These are phyloP conservation scores for Troglohyphantes excavatus DNA, from an alignment of 2,888 invertebrate genomes.

Conservation along the genomic window DNA sequence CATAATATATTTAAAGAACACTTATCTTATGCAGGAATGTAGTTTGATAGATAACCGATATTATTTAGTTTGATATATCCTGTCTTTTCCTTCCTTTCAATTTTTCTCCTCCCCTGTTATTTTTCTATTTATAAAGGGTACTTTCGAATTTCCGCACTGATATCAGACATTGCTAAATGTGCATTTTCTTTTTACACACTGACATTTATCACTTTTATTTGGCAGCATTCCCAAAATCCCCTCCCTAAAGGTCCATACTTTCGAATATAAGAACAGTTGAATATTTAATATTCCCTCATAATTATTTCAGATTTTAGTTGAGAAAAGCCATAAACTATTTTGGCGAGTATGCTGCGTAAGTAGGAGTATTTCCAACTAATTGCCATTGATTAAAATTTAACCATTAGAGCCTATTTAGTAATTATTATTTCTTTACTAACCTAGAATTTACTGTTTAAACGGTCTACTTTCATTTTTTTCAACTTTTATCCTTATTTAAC, in stretches of 20 bases:
- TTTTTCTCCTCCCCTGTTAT: not conserved
- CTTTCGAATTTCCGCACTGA: not conserved
- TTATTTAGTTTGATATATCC: not conserved
- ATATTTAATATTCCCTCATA: not conserved
- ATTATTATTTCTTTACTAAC: no score
- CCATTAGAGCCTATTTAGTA: no score
- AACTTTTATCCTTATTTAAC: no score
- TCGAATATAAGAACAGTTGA: not conserved
- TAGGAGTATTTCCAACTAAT: no score
- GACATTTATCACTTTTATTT: conserved; percentile 22
- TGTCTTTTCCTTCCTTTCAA: not conserved
- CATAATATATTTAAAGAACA: not conserved
- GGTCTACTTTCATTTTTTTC: no score
- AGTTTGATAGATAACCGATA: not conserved
- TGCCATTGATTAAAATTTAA: no score
- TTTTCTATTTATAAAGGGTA: not conserved
- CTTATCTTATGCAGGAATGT: not conserved
- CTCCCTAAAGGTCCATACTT: not conserved
- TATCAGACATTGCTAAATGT: not conserved
- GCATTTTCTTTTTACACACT: not conserved
- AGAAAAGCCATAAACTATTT: no score
- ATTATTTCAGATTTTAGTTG: not conserved
- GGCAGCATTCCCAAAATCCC: conserved; percentile 15
- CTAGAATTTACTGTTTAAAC: no score
- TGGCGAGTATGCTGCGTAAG: no score